These are phyloP conservation scores for Todiramphus chloris DNA, from an alignment of 2,113 vertebrate species.

Conservation along the genomic window DNA sequence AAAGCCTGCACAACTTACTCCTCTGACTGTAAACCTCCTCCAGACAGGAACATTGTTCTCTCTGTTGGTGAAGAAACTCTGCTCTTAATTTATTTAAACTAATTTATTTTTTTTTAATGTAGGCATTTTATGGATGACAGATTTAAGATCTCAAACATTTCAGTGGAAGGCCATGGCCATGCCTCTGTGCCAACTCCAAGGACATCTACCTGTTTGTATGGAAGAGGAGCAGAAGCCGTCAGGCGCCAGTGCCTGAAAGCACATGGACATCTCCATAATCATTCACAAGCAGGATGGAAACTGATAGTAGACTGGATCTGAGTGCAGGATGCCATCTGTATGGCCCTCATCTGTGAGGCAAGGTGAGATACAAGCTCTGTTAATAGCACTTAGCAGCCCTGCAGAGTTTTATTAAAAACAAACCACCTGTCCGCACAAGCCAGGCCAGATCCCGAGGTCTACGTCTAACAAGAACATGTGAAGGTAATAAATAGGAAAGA, in stretches of 20 bases:
- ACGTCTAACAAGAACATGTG: not conserved
- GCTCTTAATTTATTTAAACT: not conserved
- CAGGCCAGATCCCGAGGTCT: not conserved
- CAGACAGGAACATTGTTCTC: not conserved
- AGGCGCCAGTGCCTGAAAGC: fast-evolving
- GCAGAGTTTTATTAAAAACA: not conserved
- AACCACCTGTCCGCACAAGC: not conserved
- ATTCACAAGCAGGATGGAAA: not conserved
- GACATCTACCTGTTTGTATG: not conserved
- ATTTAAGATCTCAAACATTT: not conserved
- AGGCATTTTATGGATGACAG: not conserved
- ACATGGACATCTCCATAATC: not conserved
- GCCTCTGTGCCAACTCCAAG: not conserved
- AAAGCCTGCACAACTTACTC: not conserved
- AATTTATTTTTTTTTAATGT: not conserved
- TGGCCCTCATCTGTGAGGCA: fast-evolving
- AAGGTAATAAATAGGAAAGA: not conserved
- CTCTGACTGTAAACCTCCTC: not conserved
- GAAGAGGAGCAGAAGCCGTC: fast-evolving
- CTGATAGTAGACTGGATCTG: not conserved
- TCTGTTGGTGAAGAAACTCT: not conserved
- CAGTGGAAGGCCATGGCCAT: fast-evolving
- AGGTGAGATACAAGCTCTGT: not conserved
- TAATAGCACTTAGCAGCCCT: not conserved
- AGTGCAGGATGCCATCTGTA: not conserved